Conservation (phyloP, 2,113 vertebrate species). For the Corynorhinus townsendii region DNA sequence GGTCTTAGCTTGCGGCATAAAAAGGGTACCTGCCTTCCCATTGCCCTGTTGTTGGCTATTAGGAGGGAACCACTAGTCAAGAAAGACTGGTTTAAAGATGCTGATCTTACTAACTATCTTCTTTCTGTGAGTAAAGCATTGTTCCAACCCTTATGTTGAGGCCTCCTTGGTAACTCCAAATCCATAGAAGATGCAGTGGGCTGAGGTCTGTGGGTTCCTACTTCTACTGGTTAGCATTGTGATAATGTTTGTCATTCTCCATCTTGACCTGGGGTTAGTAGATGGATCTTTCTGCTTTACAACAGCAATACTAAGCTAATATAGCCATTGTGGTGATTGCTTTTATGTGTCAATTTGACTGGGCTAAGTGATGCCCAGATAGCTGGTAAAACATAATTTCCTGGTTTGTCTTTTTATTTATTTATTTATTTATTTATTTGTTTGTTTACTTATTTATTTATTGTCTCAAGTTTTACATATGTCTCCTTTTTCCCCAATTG, state of each 20-base stretch:
- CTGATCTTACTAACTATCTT: background rate
- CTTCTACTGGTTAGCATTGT: background rate
- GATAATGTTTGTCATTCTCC: background rate
- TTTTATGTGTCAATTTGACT: background rate
- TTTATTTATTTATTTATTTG: background rate
- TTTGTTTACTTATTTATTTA: background rate
- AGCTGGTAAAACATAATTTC: background rate
- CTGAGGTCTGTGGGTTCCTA: background rate
- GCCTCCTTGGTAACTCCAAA: background rate
- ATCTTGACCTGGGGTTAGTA: background rate
- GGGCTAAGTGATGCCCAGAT: background rate
- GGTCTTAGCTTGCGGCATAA: background rate
- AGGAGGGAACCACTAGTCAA: background rate
- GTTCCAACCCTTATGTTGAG: background rate
- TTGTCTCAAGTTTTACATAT: too few relatives aligned
- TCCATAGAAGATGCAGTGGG: background rate
- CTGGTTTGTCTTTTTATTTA: background rate
- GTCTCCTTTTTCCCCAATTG: too few relatives aligned
- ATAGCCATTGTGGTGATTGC: background rate
- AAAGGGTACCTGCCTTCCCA: background rate
- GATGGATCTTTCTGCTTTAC: background rate
- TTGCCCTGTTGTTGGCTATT: background rate
- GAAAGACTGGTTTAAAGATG: background rate
- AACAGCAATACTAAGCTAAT: background rate
- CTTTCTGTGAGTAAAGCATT: background rate